A percentile compares a stretch with the other conserved stretches of the same genome.
Evolutionary conservation across 2,113 vertebrate species (phyloP).

Genomic region (Mormyrus iriodes): DNA sequence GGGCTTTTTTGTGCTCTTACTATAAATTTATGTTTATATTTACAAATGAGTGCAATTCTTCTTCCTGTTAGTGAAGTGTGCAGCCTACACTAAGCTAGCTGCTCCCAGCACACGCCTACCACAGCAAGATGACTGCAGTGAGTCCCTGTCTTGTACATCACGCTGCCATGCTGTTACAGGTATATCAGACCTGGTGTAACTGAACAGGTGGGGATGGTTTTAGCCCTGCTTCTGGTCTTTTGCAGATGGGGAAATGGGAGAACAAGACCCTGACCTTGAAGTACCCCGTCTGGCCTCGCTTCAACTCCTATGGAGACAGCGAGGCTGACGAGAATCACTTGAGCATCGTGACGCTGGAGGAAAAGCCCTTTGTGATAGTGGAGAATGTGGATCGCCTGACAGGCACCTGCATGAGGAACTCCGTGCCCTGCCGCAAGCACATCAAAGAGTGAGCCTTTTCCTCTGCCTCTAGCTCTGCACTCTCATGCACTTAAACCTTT

Average conservation of each 20-base stretch:
- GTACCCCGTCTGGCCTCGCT: slow-evolving; percentile 91
- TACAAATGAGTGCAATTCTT: not conserved
- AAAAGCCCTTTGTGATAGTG: slow-evolving; percentile 92
- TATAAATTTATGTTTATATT: not conserved
- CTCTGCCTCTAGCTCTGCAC: not conserved
- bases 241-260: slow-evolving; percentile 93
- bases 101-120: not conserved
- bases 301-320: slow-evolving; percentile 81
- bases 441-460: slow-evolving; percentile 76
- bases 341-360: slow-evolving; percentile 93
- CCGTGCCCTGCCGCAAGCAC: slow-evolving; percentile 87
- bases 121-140: not conserved
- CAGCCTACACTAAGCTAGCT: not conserved
- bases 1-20: not conserved
- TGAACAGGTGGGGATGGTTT: not conserved
- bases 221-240: slow-evolving; percentile 19
- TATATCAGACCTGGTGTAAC: not conserved
- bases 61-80: not conserved
- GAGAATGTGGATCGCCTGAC: slow-evolving; percentile 93
- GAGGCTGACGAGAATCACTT: slow-evolving; percentile 92
- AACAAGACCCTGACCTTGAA: slow-evolving; percentile 79
- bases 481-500: not conserved
- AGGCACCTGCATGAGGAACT: slow-evolving; percentile 90
- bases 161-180: not conserved
- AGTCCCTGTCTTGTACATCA: not conserved